Conservation (phyloP, 1,140 invertebrate genomes). For the Anastrepha obliqua region DNA sequence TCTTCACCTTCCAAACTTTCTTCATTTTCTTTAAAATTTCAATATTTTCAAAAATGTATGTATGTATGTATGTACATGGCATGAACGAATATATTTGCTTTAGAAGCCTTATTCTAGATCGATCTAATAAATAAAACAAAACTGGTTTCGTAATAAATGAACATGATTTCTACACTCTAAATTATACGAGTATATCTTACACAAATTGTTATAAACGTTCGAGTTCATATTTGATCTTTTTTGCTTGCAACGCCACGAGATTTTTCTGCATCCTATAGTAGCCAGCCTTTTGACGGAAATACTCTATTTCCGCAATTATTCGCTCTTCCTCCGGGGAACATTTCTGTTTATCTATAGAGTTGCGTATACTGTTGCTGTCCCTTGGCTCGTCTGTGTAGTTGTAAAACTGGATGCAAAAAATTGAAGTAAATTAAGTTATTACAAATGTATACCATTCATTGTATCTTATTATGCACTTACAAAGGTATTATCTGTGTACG, state of each 20-base stretch:
- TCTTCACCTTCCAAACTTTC: too few relatives aligned
- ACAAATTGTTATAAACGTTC: constrained; percentile 36
- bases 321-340: constrained; percentile 53
- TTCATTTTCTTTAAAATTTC: too few relatives aligned
- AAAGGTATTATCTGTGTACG: constrained; percentile 1
- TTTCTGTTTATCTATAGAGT: neutral
- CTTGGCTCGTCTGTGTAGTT: neutral
- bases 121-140: too few relatives aligned
- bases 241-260: constrained; percentile 56
- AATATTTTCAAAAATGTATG: too few relatives aligned
- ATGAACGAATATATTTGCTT: too few relatives aligned
- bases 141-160: too few relatives aligned
- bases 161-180: too few relatives aligned
- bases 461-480: neutral
- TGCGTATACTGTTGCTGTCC: neutral
- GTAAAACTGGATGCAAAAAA: neutral
- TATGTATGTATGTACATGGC: too few relatives aligned
- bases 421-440: too few relatives aligned
- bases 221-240: constrained; percentile 58
- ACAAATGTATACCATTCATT: too few relatives aligned
- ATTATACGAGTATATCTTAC: too few relatives aligned
- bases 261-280: constrained; percentile 59
- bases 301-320: constrained; percentile 57
- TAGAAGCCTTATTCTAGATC: too few relatives aligned
- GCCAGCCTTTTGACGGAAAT: constrained; percentile 58